Conservation (phyloP, 1,140 invertebrate species). For the Trichonephila clavipes region DNA sequence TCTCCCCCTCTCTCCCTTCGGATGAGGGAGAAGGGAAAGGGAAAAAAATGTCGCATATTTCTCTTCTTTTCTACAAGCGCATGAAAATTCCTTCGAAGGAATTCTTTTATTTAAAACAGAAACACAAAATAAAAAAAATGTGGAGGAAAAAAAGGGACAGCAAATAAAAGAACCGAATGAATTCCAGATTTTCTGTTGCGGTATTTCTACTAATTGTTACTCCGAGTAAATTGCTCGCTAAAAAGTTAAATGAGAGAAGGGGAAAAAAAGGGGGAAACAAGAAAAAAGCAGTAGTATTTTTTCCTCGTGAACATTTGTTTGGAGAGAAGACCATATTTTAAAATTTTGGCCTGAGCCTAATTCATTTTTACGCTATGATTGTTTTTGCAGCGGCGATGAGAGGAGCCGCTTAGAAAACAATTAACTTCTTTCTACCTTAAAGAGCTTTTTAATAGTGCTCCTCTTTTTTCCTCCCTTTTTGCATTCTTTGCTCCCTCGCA, state of each 20-base stretch:
- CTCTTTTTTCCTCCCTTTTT: constrained; percentile 15
- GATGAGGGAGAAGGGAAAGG: background rate
- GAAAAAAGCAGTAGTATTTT: constrained; percentile 12
- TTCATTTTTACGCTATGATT: constrained; percentile 68
- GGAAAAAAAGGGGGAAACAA: constrained; percentile 33
- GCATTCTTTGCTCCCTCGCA: constrained; percentile 19
- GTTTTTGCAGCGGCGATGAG: constrained; percentile 41
- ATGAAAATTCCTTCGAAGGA: constrained; percentile 38
- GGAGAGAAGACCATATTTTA: constrained; percentile 66
- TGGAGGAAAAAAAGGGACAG: background rate
- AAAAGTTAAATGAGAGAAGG: background rate
- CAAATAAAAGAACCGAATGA: background rate
- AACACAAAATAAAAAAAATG: background rate
- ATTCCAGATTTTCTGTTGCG: constrained; percentile 62
- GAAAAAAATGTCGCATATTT: constrained; percentile 54
- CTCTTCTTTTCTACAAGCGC: background rate
- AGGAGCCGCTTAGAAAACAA: constrained; percentile 65
- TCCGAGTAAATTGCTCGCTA: constrained; percentile 54
- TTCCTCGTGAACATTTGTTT: constrained; percentile 31
- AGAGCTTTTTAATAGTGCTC: constrained; percentile 72
- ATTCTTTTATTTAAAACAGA: constrained; percentile 49
- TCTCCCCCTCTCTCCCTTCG: background rate
- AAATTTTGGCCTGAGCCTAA: constrained; percentile 65
- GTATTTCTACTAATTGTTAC: constrained; percentile 73
- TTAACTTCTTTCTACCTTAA: constrained; percentile 67